Conservation (phyloP, 23 tunicate genomes). For the Clavelina lepadiformis region DNA sequence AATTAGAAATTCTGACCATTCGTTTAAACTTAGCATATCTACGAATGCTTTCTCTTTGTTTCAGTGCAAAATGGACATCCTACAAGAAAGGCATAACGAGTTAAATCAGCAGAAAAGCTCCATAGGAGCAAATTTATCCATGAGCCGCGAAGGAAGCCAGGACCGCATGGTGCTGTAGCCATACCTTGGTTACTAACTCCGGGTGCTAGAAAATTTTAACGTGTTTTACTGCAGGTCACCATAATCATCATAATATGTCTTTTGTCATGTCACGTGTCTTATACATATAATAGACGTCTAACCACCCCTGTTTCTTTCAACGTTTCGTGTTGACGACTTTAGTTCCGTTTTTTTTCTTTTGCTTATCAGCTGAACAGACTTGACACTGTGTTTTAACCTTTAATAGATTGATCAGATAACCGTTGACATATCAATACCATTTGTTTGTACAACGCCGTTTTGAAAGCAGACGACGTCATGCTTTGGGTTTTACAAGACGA, state of each 20-base stretch:
- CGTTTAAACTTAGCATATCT: not conserved
- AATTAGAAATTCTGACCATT: not conserved
- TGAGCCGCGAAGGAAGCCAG: constrained; percentile 43
- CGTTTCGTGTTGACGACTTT: no score
- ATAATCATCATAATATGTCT: not conserved
- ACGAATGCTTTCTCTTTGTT: not conserved
- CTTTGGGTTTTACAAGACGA: no score
- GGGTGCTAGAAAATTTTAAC: no score
- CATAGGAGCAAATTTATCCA: not conserved
- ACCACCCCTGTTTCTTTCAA: not conserved
- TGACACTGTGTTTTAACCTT: no score
- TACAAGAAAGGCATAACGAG: constrained; percentile 16
- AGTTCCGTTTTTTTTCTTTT: no score
- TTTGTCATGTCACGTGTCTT: not conserved
- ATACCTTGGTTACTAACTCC: not conserved
- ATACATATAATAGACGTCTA: not conserved
- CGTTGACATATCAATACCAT: no score
- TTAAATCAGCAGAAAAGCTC: constrained; percentile 12
- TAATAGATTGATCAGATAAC: no score
- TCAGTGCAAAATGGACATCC: constrained; percentile 23
- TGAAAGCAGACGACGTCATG: no score
- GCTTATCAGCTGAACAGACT: no score
- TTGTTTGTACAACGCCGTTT: no score
- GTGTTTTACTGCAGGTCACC: no score
- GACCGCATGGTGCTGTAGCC: constrained; percentile 43